A percentile compares a stretch with the other conserved stretches of the same genome.
Conservation (phyloP, 2,113 vertebrate species). For the Callopanchax toddi region DNA sequence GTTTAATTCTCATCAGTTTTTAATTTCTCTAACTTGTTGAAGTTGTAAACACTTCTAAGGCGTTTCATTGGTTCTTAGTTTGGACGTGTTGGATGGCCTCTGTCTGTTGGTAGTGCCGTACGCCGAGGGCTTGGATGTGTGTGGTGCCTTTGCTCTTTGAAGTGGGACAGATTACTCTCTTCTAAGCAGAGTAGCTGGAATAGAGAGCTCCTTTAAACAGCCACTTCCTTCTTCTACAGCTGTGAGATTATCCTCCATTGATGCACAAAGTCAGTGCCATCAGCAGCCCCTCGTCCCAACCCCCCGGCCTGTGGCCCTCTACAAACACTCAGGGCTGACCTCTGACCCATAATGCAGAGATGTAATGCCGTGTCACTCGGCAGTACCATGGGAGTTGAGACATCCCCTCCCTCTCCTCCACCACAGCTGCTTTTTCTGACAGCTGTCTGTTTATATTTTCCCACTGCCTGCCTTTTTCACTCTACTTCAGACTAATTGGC, state of each 20-base stretch:
- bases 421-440: not conserved
- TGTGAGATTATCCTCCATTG: constrained; percentile 78
- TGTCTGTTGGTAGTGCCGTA: constrained; percentile 63
- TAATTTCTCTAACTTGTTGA: too few species aligned
- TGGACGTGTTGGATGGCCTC: constrained; percentile 41
- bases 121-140: constrained; percentile 52
- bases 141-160: constrained; percentile 63
- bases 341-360: constrained; percentile 67
- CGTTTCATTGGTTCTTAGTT: too few species aligned
- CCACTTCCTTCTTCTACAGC: constrained; percentile 73
- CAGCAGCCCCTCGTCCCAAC: constrained; percentile 48
- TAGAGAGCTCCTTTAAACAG: constrained; percentile 76
- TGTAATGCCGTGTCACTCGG: constrained; percentile 59
- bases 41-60: too few species aligned
- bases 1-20: too few species aligned
- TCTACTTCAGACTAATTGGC: constrained; percentile 29
- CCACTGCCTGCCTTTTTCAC: constrained; percentile 14
- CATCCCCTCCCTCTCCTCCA: constrained; percentile 27
- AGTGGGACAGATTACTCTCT: constrained; percentile 78
- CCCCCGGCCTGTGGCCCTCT: constrained; percentile 37
- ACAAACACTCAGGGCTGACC: constrained; percentile 69
- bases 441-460: constrained; percentile 37
- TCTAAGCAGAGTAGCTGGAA: constrained; percentile 74
- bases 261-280: constrained; percentile 68
- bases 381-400: constrained; percentile 42